Conservation (phyloP, 2,113 vertebrate species). For the rabbit (Oryctolagus cuniculus) region DNA sequence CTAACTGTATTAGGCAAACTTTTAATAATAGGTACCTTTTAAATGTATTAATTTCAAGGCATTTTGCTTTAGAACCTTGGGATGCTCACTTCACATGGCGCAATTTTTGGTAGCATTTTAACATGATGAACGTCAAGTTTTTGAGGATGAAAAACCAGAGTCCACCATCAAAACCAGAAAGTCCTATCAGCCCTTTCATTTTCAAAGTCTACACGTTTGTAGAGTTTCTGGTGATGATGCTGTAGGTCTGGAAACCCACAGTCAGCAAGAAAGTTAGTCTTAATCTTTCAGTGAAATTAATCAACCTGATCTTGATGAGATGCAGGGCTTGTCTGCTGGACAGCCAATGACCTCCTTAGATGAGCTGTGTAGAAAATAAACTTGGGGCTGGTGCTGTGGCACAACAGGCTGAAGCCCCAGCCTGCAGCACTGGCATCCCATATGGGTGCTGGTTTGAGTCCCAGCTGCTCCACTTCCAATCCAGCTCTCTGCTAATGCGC, state of each 20-base stretch:
- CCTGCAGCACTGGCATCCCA: no score
- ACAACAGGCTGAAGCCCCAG: no score
- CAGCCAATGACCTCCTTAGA: neutral
- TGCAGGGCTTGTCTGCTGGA: neutral
- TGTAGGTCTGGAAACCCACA: neutral
- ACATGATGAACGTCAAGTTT: constrained; percentile 4
- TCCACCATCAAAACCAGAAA: neutral
- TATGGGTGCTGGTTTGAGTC: no score
- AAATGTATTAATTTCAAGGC: constrained; percentile 11
- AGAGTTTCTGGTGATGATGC: neutral
- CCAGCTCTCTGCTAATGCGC: no score
- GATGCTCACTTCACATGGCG: neutral
- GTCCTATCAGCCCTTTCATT: neutral
- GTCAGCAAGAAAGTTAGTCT: neutral
- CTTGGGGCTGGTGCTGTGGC: no score
- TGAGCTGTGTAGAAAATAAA: neutral
- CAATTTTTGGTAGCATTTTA: constrained; percentile 13
- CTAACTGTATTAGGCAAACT: neutral
- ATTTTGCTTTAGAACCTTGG: neutral
- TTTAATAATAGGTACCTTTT: neutral
- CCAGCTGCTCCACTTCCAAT: no score
- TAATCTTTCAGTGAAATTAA: neutral
- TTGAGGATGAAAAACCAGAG: constrained; percentile 43
- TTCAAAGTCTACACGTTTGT: neutral
- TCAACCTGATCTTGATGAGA: neutral